Evolutionary conservation across 1,140 invertebrate species (phyloP), one percentile per base, ranked within the genome.

Genomic region (Drosophila kurseongensis): DNA sequence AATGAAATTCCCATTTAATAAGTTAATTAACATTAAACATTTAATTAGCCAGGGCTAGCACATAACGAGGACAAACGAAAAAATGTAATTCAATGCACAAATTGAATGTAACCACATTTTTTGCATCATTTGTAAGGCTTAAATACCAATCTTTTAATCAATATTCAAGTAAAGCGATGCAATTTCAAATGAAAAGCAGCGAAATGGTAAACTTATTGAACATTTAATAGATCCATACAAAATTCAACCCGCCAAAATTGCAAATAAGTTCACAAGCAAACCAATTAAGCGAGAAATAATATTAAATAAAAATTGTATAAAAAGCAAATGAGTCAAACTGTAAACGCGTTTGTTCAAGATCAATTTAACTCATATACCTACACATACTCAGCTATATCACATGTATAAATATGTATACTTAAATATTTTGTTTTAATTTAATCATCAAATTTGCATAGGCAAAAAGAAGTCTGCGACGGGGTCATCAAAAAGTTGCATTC

Each of bases 241-340:
- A 82, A 63, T 78, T 83, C 73, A 89, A 78, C 83, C 83, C 84
- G 83, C 84, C 84, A 89, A 78, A 77, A 60, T 78, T 72, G 61
- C 60, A 69, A 56, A 75, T 76, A 82, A 88, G 75, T 82, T 86
- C 69, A 75, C 61, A 62, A 44, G 60, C 42, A 78, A 83, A 62
- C 32, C 23, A 54, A 82, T 71, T 69, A 35, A 73, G 61, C 36
- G 44, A 72, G 48, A 8, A 54, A 63, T 58, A 78, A 48, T 62
- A 65, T 48, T 54, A 60, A 71, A 80, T 58, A 42, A 41, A 14
- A 40, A 68, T 74, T 74, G 48, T 59, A 71, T 66, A 71, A 47
- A 50, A 59, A 60, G 62, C 45, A 73, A 50, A 56, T 32, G 13
- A 42, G 38, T 48, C 55, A 18, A 47, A 23, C 40, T 59, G 29